Evolutionary conservation across 2,113 vertebrate species (phyloP).

Genomic region (Microtus oregoni): DNA sequence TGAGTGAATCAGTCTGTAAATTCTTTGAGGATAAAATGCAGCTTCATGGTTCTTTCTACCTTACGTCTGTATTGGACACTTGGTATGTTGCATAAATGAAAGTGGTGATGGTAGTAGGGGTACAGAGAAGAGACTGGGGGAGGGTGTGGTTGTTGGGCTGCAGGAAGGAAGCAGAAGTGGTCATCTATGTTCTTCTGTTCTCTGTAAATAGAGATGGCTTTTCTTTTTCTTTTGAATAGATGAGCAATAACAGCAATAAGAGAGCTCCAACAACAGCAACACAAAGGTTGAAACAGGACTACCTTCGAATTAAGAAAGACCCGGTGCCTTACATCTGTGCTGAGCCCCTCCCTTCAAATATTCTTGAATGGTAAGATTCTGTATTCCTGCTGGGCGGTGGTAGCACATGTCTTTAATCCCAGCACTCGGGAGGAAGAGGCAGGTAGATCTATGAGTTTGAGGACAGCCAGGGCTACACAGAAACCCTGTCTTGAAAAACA

Average conservation of each 20-base stretch:
- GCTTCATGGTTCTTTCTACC: neutral
- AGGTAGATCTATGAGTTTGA: too few species aligned
- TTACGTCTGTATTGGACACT: neutral
- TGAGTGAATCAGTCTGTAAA: neutral
- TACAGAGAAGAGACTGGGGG: neutral
- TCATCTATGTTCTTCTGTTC: neutral
- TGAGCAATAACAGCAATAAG: constrained; percentile 97
- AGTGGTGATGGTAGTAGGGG: too few species aligned
- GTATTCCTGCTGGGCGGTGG: accelerated
- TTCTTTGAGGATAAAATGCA: neutral
- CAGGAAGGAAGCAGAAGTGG: neutral
- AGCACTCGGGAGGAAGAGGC: neutral
- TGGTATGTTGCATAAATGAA: neutral
- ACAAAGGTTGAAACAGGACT: constrained; percentile 98
- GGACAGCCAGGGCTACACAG: neutral
- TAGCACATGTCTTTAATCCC: neutral
- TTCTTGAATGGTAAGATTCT: constrained; percentile 94
- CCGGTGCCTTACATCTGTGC: constrained; percentile 99
- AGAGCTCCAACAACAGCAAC: constrained; percentile 98
- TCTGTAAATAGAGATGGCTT: neutral
- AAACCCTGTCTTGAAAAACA: neutral
- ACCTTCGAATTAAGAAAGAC: constrained; percentile 98
- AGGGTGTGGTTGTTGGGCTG: too few species aligned
- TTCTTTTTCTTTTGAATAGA: constrained; percentile 85
- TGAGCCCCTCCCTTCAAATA: constrained; percentile 97